Evolutionary conservation across 1,140 invertebrate species (phyloP).

Genomic region (Hesperophylax magnus): DNA sequence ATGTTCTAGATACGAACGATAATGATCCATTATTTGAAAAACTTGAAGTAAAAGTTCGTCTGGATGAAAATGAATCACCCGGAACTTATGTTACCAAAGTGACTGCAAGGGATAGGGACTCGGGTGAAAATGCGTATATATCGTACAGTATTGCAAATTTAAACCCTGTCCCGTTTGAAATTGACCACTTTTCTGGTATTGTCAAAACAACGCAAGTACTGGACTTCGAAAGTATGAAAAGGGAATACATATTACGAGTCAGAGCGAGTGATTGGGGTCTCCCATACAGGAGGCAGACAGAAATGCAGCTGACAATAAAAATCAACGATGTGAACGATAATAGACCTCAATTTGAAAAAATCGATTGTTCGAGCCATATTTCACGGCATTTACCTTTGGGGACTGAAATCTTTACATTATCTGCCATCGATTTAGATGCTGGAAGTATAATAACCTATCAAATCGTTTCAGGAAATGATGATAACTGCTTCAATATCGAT

Average conservation of each 20-base stretch:
- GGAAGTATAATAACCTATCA: conserved; percentile 86
- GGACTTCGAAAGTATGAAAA: conserved; percentile 88
- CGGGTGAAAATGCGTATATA: conserved; percentile 92
- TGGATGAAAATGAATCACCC: conserved; percentile 87
- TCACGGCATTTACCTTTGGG: conserved; percentile 80
- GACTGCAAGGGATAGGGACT: conserved; percentile 85
- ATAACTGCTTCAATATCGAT: conserved; percentile 88
- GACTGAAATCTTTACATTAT: conserved; percentile 84
- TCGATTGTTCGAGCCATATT: conserved; percentile 84
- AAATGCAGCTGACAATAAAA: conserved; percentile 83
- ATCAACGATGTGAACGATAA: conserved; percentile 91
- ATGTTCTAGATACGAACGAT: conserved; percentile 87
- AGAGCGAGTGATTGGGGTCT: conserved; percentile 92
- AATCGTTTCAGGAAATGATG: conserved; percentile 87
- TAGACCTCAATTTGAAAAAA: conserved; percentile 83
- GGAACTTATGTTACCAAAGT: conserved; percentile 84
- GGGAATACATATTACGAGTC: conserved; percentile 81
- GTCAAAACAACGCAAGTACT: conserved; percentile 83
- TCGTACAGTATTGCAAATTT: conserved; percentile 90
- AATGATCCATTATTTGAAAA: conserved; percentile 87
- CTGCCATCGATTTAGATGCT: conserved; percentile 90
- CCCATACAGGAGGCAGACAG: conserved; percentile 86
- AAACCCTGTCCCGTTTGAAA: conserved; percentile 88
- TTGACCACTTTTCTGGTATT: conserved; percentile 92
- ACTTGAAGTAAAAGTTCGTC: conserved; percentile 72